These are phyloP conservation scores for Mystacornis crossleyi DNA, from an alignment of 2,113 vertebrate genomes.

Conservation along the genomic window DNA sequence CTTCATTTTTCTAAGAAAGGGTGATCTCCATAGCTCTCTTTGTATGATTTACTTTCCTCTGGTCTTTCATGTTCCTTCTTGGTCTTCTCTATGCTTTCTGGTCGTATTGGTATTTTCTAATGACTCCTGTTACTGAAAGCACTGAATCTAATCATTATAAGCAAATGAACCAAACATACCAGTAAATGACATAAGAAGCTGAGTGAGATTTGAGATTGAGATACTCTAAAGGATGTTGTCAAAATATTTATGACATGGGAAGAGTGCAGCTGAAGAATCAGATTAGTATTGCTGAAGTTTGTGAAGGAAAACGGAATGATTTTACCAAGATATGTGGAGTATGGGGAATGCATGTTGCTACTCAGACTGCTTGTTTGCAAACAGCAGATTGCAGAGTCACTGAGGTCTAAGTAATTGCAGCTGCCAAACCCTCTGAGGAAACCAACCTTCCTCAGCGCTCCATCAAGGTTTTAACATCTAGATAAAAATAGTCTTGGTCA, in stretches of 20 bases:
- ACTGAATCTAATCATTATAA: not conserved
- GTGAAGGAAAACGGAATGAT: not conserved
- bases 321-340: not conserved
- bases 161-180: not conserved
- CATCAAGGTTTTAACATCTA: not conserved
- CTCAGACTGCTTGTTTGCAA: not conserved
- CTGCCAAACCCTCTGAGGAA: not conserved
- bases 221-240: not conserved
- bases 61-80: not conserved
- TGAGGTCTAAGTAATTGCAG: not conserved
- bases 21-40: not conserved
- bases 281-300: not conserved
- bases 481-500: not conserved
- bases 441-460: not conserved
- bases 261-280: not conserved
- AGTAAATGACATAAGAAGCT: not conserved
- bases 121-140: not conserved
- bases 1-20: not conserved
- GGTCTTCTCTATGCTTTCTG: not conserved
- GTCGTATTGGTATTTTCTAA: not conserved
- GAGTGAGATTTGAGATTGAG: not conserved
- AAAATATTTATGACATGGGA: constrained; percentile 35
- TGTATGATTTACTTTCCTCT: not conserved
- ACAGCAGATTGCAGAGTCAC: not conserved
- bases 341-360: not conserved